Base-by-base conservation (phyloP, 2,797 vertebrate genomes). In the Peromyscus attwateri region DNA sequence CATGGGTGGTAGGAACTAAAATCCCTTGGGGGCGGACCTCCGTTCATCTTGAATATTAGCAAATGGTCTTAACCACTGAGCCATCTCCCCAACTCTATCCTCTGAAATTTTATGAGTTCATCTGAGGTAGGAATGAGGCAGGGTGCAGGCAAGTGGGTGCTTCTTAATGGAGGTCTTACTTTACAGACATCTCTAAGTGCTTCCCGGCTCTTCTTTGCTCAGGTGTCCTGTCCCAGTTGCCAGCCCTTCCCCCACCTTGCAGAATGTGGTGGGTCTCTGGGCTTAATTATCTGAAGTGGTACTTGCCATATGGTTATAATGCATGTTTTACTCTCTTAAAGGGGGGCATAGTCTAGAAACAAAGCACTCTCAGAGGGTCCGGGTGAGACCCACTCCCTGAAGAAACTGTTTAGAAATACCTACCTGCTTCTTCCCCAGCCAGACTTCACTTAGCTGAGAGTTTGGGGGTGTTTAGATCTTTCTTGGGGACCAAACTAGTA, bases 241-340 rank as follows among this genome's bases (percentile, higher is more conserved):
- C 3, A 87, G 19, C 66, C 73, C 76, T 62, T 70, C 75, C 81
- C 68, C 68, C 21, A 25, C 37, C 25, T 76, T 34, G 2, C 68
- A 80, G 64, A 89, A 81, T 80, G 49, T 0, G 13, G 23, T 62
- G 62, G 16, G 37, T 90, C 96, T 96, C 88, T 71, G 92, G 94
- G 85, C 17, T 93, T 96, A 64, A 79, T 81, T 87, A 85, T 87
- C 87, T 84, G 0, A 46, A 13, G 96, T 94, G 91, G 97, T 79
- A 91, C 75, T 98, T 97, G 83, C 66, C 70, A 55, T 77, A 52
- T 88, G 83, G 91, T 96, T 94, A 91, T 85, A 97, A 97, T 85
- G 57, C 91, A 37, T 21, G 43, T 89, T 75, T 96, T 97, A 92
- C 89, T 92, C 73, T 97, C 66, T 89, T 87, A 57, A 21, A 94